These are phyloP conservation scores for Crematogaster levior DNA, from an alignment of 2,888 invertebrate genomes.

Conservation along the genomic window DNA sequence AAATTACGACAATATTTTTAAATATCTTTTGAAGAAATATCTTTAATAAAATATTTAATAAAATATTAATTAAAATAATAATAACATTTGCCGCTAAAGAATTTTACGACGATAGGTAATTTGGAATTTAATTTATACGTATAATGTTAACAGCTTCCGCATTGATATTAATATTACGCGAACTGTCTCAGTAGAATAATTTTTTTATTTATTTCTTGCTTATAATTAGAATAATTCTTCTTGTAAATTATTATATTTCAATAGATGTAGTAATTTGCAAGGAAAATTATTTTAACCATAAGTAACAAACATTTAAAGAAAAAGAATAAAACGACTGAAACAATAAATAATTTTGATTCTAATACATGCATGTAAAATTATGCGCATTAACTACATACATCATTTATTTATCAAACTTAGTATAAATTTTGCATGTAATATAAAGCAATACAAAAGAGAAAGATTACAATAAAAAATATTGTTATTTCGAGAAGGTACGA, in stretches of 20 bases:
- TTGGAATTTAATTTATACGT: background rate
- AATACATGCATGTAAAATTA: background rate
- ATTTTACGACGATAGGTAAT: background rate
- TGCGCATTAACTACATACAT: background rate
- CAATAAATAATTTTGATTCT: background rate
- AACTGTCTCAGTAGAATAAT: background rate
- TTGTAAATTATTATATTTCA: background rate
- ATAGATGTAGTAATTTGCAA: background rate
- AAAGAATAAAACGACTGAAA: background rate
- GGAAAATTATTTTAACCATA: background rate
- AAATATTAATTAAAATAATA: background rate
- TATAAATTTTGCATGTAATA: slow-evolving; percentile 1
- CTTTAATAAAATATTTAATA: slow-evolving; percentile 1
- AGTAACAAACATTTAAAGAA: background rate
- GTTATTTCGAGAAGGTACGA: background rate
- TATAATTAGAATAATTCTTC: background rate
- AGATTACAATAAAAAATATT: background rate
- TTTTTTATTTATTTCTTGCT: background rate
- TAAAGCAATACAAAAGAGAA: background rate
- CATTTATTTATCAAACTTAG: slow-evolving; percentile 9
- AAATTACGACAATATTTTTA: background rate
- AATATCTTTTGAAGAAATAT: too few relatives aligned
- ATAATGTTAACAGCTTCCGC: background rate
- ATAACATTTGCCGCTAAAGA: background rate
- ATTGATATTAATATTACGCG: slow-evolving; percentile 10